Percentiles rank a stretch among this genome's conserved stretches.
phyloP scores from a whole-genome alignment of 30 jellyfish, hydroid and myxozoan species.

The Calvadosia cruxmelitensis region DNA sequence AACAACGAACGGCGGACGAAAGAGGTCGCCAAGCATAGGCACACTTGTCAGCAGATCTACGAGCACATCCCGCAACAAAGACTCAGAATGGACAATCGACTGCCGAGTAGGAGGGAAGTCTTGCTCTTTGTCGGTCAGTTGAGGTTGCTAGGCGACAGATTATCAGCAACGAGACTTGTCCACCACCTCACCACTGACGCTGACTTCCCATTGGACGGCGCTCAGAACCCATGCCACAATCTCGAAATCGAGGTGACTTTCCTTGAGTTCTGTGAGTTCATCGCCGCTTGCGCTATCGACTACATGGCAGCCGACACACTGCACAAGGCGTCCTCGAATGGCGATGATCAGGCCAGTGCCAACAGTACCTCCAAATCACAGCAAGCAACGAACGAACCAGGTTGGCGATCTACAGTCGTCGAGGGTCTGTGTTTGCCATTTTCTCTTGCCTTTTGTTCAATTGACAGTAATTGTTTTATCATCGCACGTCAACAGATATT shows the following conservation, averaged over 20 bases:
- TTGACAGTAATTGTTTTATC: too few relatives aligned
- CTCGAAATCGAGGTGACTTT: constrained; percentile 39
- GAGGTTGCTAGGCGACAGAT: constrained; percentile 16
- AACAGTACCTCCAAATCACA: too few relatives aligned
- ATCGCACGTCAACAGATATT: too few relatives aligned
- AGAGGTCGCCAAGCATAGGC: constrained; percentile 25
- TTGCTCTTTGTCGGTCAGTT: constrained; percentile 43
- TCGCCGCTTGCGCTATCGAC: constrained; percentile 25
- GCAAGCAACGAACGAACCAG: too few relatives aligned
- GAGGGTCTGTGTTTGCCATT: too few relatives aligned
- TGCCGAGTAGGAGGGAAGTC: constrained; percentile 35
- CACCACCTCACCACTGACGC: constrained; percentile 31
- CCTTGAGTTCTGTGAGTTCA: constrained; percentile 56
- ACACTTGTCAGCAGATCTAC: constrained; percentile 16
- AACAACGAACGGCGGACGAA: constrained; percentile 30
- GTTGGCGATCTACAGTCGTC: too few relatives aligned
- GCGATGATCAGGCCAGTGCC: too few relatives aligned
- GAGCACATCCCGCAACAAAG: not conserved
- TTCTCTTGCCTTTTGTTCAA: too few relatives aligned
- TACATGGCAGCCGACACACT: too few relatives aligned
- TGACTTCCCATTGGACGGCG: not conserved
- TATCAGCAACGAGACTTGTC: constrained; percentile 37
- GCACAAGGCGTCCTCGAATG: too few relatives aligned
- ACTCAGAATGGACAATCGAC: not conserved
- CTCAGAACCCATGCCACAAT: constrained; percentile 32